Conservation (phyloP, 2,888 invertebrate genomes). For the Teinopalpus imperialis region DNA sequence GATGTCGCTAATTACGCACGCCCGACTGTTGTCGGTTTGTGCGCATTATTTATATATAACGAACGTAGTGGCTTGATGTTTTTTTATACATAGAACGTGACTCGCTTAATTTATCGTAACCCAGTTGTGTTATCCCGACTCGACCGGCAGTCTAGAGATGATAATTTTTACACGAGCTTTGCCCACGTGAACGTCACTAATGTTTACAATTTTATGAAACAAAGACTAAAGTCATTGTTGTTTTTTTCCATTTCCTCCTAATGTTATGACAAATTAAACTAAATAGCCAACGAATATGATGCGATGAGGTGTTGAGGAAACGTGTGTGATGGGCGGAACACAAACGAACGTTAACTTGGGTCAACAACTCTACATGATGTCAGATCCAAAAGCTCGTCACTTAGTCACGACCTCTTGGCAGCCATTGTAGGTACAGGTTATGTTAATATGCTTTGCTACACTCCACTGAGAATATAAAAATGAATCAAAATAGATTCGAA, state of each 20-base stretch:
- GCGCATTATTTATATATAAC: slow-evolving; percentile 36
- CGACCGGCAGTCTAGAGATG: background rate
- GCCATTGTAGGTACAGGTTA: slow-evolving; percentile 28
- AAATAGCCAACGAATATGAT: slow-evolving; percentile 8
- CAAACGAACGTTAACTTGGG: slow-evolving; percentile 38
- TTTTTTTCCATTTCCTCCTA: slow-evolving; percentile 25
- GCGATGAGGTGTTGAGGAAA: slow-evolving; percentile 14
- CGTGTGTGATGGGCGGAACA: slow-evolving; percentile 26
- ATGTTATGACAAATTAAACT: slow-evolving; percentile 22
- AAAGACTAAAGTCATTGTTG: slow-evolving; percentile 29
- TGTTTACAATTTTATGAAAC: slow-evolving; percentile 19
- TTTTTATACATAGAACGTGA: slow-evolving; percentile 10
- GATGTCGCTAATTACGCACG: slow-evolving; percentile 56
- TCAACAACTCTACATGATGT: slow-evolving; percentile 55
- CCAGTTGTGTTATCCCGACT: slow-evolving; percentile 12
- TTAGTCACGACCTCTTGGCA: slow-evolving; percentile 35
- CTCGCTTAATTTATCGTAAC: slow-evolving; percentile 5
- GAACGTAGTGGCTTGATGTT: slow-evolving; percentile 8
- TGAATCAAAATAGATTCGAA: slow-evolving; percentile 26
- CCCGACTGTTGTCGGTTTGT: slow-evolving; percentile 52
- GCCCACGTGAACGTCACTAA: slow-evolving; percentile 1
- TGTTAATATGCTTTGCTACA: slow-evolving; percentile 23
- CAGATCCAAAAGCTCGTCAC: slow-evolving; percentile 43
- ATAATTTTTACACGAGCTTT: slow-evolving; percentile 3
- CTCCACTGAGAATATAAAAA: slow-evolving; percentile 28